A percentile compares a stretch with the other conserved stretches of the same genome.
phyloP scores from a whole-genome alignment of 2,113 vertebrate species.

The Brevimyrus niger region DNA sequence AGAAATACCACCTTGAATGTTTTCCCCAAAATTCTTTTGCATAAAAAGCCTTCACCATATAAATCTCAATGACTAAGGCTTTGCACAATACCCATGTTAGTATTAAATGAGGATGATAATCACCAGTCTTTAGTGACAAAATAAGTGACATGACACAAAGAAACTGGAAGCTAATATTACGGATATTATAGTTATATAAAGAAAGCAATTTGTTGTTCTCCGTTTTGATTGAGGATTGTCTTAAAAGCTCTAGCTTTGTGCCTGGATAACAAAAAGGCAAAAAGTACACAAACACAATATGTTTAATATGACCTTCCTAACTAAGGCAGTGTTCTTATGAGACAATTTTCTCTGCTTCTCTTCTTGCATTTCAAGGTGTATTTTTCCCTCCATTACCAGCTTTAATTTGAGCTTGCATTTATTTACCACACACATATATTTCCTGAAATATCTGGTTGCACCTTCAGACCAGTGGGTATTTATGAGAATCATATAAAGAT shows the following conservation, averaged over 20 bases:
- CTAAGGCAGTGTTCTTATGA: neutral
- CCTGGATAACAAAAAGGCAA: constrained; percentile 40
- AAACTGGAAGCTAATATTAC: constrained; percentile 15
- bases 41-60: neutral
- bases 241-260: constrained; percentile 24
- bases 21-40: neutral
- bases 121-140: neutral
- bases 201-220: neutral
- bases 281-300: neutral
- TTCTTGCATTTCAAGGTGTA: neutral
- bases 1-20: neutral
- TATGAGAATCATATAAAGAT: neutral
- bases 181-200: constrained; percentile 5
- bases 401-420: neutral
- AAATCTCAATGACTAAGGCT: neutral
- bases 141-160: neutral
- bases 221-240: constrained; percentile 24
- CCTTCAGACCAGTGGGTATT: neutral
- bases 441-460: neutral
- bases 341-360: neutral
- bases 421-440: neutral
- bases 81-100: neutral
- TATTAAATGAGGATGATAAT: neutral
- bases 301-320: neutral
- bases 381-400: neutral